These are phyloP conservation scores for Micronycteris hirsuta DNA, from an alignment of 2,113 vertebrate genomes.

Conservation along the genomic window DNA sequence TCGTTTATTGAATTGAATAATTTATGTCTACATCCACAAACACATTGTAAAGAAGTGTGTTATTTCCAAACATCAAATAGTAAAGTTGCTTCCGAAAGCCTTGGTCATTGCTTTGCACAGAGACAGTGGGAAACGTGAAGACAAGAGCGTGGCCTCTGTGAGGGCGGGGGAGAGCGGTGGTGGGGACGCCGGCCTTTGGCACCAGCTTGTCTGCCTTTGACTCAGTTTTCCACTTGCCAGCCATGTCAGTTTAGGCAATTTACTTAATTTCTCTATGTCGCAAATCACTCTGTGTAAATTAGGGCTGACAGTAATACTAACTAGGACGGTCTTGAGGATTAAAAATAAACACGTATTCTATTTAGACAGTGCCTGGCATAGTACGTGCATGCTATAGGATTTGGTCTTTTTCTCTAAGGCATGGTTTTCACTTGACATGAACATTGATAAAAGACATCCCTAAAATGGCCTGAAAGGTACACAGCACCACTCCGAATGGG, in stretches of 20 bases:
- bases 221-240: not conserved
- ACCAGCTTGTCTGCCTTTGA: not conserved
- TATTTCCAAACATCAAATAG: constrained; percentile 13
- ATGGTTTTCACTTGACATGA: not conserved
- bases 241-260: not conserved
- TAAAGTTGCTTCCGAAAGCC: not conserved
- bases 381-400: not conserved
- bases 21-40: not conserved
- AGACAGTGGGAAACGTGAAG: not conserved
- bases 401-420: not conserved
- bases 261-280: not conserved
- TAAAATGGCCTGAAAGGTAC: not conserved
- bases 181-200: not conserved
- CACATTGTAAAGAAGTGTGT: not conserved
- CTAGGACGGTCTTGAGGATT: not conserved
- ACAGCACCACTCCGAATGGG: not conserved
- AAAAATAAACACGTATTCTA: not conserved
- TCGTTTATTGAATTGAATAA: not conserved
- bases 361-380: not conserved
- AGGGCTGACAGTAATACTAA: not conserved
- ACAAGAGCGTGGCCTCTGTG: fast-evolving
- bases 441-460: not conserved
- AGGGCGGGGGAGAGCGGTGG: too few species aligned
- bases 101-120: not conserved
- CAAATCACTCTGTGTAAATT: not conserved